phyloP scores from a whole-genome alignment of 1,140 invertebrate species.

The Pseudoatta argentina region DNA sequence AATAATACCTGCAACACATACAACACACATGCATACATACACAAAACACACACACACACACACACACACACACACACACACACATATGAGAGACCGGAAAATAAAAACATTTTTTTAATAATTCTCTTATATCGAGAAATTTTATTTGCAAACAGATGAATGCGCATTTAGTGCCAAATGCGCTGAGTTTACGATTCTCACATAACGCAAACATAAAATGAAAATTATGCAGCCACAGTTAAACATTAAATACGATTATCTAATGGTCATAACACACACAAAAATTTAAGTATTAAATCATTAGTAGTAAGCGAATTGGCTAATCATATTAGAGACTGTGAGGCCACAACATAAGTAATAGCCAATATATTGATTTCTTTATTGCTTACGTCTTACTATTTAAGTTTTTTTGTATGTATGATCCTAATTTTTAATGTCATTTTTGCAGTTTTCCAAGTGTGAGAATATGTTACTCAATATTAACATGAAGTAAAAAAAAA shows the following conservation, averaged over 20 bases:
- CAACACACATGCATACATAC: too few species aligned
- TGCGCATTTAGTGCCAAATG: constrained; percentile 28
- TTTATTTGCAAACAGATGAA: constrained; percentile 19
- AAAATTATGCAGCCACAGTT: neutral
- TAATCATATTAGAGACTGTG: too few species aligned
- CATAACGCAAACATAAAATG: constrained; percentile 7
- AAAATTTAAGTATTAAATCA: too few species aligned
- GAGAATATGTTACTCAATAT: constrained; percentile 1
- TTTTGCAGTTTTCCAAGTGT: neutral
- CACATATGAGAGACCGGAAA: neutral
- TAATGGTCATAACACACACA: too few species aligned
- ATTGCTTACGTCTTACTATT: too few species aligned
- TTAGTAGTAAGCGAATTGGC: too few species aligned
- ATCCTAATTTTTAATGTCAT: neutral
- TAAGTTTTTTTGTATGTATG: too few species aligned
- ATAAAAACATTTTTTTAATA: constrained; percentile 23
- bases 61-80: too few species aligned
- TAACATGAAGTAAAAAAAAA: neutral
- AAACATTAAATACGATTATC: neutral
- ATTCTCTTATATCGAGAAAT: constrained; percentile 29
- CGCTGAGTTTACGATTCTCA: constrained; percentile 14
- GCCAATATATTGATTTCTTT: too few species aligned
- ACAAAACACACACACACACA: too few species aligned
- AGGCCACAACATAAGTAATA: too few species aligned
- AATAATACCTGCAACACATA: constrained; percentile 19